These are phyloP conservation scores for Diacarnus erythraeanus DNA, from an alignment of 37 sponge, comb jelly and placozoan species.

Conservation along the genomic window DNA sequence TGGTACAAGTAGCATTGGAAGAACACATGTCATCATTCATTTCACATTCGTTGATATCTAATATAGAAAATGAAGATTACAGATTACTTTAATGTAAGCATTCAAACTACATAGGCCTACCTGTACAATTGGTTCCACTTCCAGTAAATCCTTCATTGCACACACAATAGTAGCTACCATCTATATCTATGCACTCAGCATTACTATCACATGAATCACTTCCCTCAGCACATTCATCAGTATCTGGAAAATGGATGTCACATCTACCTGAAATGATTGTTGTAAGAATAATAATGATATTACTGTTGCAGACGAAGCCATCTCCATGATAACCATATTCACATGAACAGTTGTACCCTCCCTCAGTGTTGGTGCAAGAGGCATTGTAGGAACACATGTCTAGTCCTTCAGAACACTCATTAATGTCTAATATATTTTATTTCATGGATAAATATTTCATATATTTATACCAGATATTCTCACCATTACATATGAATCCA, in stretches of 20 bases:
- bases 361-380: slow-evolving; percentile 37
- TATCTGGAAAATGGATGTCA: slow-evolving; percentile 8
- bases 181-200: slow-evolving; percentile 27
- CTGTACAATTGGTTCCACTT: slow-evolving; percentile 26
- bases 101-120: background rate
- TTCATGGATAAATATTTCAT: too few relatives aligned
- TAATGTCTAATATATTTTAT: slow-evolving; percentile 35
- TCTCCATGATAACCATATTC: slow-evolving; percentile 32
- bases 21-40: slow-evolving; percentile 10
- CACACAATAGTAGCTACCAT: slow-evolving; percentile 35
- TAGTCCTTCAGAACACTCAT: slow-evolving; percentile 34
- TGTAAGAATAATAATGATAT: too few relatives aligned
- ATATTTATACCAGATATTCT: too few relatives aligned
- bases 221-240: slow-evolving; percentile 25
- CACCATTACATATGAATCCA: slow-evolving; percentile 21
- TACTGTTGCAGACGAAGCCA: slow-evolving; percentile 8
- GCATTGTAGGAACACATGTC: slow-evolving; percentile 31
- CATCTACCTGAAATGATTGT: too few relatives aligned
- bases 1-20: slow-evolving; percentile 36
- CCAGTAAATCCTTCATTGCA: slow-evolving; percentile 42
- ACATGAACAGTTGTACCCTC: slow-evolving; percentile 51
- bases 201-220: slow-evolving; percentile 11
- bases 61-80: background rate
- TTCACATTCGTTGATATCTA: slow-evolving; percentile 46
- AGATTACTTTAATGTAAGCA: background rate